phyloP scores from a whole-genome alignment of 2,888 invertebrate genomes.

The Automeris io region DNA sequence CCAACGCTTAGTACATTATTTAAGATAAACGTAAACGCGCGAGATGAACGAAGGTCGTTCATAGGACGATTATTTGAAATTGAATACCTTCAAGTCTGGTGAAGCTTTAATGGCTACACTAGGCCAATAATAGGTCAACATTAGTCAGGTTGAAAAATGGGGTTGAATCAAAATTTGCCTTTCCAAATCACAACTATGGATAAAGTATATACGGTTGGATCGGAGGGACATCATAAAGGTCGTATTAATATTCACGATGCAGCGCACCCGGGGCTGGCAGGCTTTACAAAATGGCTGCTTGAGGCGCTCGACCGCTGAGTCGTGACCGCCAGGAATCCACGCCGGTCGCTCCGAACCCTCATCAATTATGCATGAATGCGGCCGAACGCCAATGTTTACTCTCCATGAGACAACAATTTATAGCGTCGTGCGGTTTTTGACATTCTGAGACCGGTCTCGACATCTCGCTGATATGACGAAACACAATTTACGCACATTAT shows the following conservation, averaged over 20 bases:
- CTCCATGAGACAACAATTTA: constrained; percentile 72
- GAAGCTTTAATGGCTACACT: too few relatives aligned
- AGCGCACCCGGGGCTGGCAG: constrained; percentile 53
- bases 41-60: too few relatives aligned
- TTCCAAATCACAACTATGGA: too few relatives aligned
- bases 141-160: too few relatives aligned
- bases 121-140: too few relatives aligned
- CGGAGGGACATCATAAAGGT: constrained; percentile 42
- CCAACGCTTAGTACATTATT: too few relatives aligned
- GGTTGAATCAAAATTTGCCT: too few relatives aligned
- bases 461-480: constrained; percentile 44
- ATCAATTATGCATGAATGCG: constrained; percentile 77
- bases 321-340: constrained; percentile 73
- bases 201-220: too few relatives aligned
- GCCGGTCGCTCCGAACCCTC: constrained; percentile 65
- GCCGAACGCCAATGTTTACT: constrained; percentile 71
- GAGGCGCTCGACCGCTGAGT: constrained; percentile 55
- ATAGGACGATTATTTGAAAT: too few relatives aligned
- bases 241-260: constrained; percentile 63
- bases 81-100: too few relatives aligned
- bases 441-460: constrained; percentile 52
- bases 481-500: constrained; percentile 36
- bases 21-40: too few relatives aligned
- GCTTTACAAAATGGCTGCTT: constrained; percentile 73
- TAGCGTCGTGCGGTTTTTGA: constrained; percentile 73